Evolutionary conservation across 2,888 invertebrate genomes (phyloP).

Genomic region (Pecten maximus): DNA sequence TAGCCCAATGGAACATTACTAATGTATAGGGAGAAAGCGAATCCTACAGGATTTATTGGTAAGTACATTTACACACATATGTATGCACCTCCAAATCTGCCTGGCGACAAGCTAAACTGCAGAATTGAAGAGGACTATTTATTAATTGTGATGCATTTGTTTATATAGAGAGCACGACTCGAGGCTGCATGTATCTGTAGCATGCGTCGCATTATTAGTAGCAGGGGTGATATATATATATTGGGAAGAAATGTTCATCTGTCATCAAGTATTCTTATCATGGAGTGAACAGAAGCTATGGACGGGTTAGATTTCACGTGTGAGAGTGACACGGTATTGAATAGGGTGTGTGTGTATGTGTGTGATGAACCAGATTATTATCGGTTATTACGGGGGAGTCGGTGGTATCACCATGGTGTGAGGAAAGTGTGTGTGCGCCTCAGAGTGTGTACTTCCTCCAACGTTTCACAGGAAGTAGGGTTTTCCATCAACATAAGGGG

Average conservation of each 20-base stretch:
- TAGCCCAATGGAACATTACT: conserved; percentile 30
- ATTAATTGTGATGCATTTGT: not conserved
- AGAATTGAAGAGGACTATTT: not conserved
- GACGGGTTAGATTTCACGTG: not conserved
- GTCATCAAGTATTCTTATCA: conserved; percentile 15
- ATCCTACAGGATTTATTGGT: conserved; percentile 26
- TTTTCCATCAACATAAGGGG: conserved; percentile 28
- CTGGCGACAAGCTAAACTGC: not conserved
- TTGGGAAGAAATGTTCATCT: not conserved
- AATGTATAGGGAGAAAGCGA: conserved; percentile 2
- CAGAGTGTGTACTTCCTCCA: conserved; percentile 22
- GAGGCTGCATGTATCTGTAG: not conserved
- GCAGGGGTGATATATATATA: not conserved
- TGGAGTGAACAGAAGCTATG: not conserved
- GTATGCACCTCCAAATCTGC: not conserved
- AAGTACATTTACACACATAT: conserved; percentile 20
- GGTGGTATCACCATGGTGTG: not conserved
- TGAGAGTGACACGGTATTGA: not conserved
- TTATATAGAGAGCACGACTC: not conserved
- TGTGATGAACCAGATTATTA: not conserved
- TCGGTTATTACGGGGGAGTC: conserved; percentile 23
- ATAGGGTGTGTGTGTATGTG: not conserved
- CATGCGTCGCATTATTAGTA: conserved; percentile 7
- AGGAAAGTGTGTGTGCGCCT: not conserved
- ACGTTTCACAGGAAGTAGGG: not conserved